Base-by-base conservation (phyloP, 2,797 vertebrate species). In the Pantherophis alleghaniensis region DNA sequence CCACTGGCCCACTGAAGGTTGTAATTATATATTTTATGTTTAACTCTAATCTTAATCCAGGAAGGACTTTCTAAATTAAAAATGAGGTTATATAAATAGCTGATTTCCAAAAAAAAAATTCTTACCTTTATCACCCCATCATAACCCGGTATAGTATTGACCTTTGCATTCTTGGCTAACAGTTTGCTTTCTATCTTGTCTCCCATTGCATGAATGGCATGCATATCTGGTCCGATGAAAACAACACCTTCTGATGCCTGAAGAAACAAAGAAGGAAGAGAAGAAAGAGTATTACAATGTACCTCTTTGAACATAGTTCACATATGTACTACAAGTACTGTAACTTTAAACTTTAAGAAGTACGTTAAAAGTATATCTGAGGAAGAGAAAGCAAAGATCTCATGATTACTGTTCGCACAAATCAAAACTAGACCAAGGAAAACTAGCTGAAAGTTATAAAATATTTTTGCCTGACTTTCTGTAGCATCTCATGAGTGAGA, bases 131-230 rank as follows among this genome's bases (percentile, higher is more conserved):
- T 98, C 97, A 98, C 97, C 61, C 97, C 98, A 96, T 98, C 98
- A 96, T 98, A 98, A 95, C 97, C 97, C 87, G 98, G 98, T 96
- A 98, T 99, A 0, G 98, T 98, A 93, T 98, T 98, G 98, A 99
- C 99, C 97, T 99, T 99, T 96, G 98, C 98, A 96, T 98, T 98
- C 97, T 98, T 99, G 95, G 97, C 98, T 98, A 99, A 98, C 97
- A 98, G 98, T 98, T 99, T 98, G 97, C 98, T 99, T 97, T 99
- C 98, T 95, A 99, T 99, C 98, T 99, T 99, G 97, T 99, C 99
- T 97, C 98, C 98, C 98, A 99, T 98, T 96, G 98, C 98, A 97
- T 98, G 98, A 98, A 98, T 98, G 97, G 98, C 99, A 92, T 98
- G 97, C 2, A 98, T 99, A 97, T 99, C 99, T 74, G 98, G 98